phyloP scores from a whole-genome alignment of 2,797 vertebrate species.

The Esox masquinongy region DNA sequence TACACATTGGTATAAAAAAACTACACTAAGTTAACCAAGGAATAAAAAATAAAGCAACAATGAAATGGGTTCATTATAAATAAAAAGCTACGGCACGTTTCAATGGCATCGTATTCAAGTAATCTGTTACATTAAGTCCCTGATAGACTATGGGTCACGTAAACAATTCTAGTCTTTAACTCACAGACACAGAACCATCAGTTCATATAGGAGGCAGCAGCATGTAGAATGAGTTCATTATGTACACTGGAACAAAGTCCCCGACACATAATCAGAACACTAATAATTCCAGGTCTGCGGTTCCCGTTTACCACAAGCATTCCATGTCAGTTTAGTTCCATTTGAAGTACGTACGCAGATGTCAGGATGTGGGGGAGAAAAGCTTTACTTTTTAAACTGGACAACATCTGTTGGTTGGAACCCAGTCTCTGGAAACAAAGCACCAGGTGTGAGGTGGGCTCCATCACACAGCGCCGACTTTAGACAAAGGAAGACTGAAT shows the following conservation, averaged over 20 bases:
- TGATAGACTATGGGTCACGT: slow-evolving; percentile 79
- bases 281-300: slow-evolving; percentile 2
- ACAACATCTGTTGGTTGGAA: background rate
- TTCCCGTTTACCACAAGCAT: background rate
- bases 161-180: slow-evolving; percentile 73
- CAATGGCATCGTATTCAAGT: slow-evolving; percentile 86
- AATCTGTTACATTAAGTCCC: slow-evolving; percentile 82
- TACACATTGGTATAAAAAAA: slow-evolving; percentile 35
- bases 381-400: slow-evolving; percentile 63
- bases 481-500: background rate
- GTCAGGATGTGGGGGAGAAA: slow-evolving; percentile 77
- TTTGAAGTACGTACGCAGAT: background rate
- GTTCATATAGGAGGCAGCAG: slow-evolving; percentile 77
- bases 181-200: slow-evolving; percentile 72
- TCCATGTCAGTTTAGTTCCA: background rate
- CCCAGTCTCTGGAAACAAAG: slow-evolving; percentile 43
- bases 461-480: background rate
- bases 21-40: slow-evolving; percentile 26
- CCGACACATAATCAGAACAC: slow-evolving; percentile 43
- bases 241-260: slow-evolving; percentile 45
- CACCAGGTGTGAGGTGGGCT: slow-evolving; percentile 14
- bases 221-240: slow-evolving; percentile 55
- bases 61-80: slow-evolving; percentile 59
- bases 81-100: slow-evolving; percentile 76
- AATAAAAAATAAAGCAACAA: slow-evolving; percentile 30